A percentile compares a stretch with the other conserved stretches of the same genome.
These are phyloP conservation scores for Tanytarsus gracilentus DNA, from an alignment of 2,888 invertebrate species.

Conservation along the genomic window DNA sequence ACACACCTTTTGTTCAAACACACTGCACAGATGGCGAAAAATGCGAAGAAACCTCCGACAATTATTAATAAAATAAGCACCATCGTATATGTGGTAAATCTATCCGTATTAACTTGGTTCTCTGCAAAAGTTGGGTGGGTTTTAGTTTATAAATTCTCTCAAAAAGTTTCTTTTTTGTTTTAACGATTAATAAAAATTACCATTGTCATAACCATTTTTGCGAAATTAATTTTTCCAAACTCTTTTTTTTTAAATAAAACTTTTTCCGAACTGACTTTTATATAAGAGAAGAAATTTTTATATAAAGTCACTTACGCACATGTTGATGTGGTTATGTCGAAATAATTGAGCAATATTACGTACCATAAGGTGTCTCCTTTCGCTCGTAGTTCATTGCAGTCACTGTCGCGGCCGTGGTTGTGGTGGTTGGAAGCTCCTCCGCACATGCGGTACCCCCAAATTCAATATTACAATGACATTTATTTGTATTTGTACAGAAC, in stretches of 20 bases:
- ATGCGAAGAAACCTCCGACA: constrained; percentile 90
- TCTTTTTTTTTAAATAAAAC: too few species aligned
- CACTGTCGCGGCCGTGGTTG: constrained; percentile 43
- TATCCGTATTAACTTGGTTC: constrained; percentile 64
- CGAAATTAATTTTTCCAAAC: too few species aligned
- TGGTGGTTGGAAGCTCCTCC: constrained; percentile 59
- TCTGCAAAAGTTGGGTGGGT: constrained; percentile 47
- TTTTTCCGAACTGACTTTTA: too few species aligned
- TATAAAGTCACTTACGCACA: too few species aligned
- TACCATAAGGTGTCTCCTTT: constrained; percentile 91
- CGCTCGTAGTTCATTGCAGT: constrained; percentile 63
- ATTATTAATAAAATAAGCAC: constrained; percentile 87
- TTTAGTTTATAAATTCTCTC: not conserved
- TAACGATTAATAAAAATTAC: constrained; percentile 26
- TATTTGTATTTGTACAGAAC: constrained; percentile 87
- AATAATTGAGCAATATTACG: constrained; percentile 39
- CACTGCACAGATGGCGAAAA: constrained; percentile 89
- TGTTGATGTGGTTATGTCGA: too few species aligned
- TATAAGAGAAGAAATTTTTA: too few species aligned
- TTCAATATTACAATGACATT: constrained; percentile 82
- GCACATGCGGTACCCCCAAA: constrained; percentile 86
- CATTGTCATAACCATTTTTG: constrained; percentile 29
- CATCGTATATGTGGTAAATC: constrained; percentile 82
- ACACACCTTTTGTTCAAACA: constrained; percentile 89
- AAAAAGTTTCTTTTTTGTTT: not conserved